These are phyloP conservation scores for Chaenocephalus aceratus DNA, from an alignment of 2,113 vertebrate species.

Conservation along the genomic window DNA sequence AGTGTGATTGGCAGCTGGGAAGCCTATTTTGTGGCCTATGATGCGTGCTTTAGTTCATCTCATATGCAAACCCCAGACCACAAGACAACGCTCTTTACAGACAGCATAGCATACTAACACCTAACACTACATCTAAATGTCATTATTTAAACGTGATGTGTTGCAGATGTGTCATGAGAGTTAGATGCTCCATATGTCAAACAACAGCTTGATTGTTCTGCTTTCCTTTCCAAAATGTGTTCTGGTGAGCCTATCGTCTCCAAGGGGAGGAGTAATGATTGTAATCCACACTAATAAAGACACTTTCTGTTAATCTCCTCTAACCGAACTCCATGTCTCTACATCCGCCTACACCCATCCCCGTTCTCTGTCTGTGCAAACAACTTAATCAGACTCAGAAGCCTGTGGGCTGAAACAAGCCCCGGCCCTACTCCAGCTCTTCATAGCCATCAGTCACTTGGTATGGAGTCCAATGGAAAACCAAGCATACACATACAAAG, in stretches of 20 bases:
- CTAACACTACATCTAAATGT: slow-evolving; percentile 22
- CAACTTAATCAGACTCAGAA: slow-evolving; percentile 74
- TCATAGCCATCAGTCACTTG: slow-evolving; percentile 65
- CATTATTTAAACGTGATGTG: slow-evolving; percentile 11
- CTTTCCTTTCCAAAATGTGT: not conserved
- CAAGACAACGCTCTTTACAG: slow-evolving; percentile 22
- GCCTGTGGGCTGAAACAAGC: slow-evolving; percentile 63
- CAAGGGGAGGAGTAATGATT: slow-evolving; percentile 6
- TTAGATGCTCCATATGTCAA: not conserved
- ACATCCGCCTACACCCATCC: slow-evolving; percentile 52
- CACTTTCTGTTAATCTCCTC: slow-evolving; percentile 37
- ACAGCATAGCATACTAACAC: slow-evolving; percentile 28
- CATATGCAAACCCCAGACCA: slow-evolving; percentile 51
- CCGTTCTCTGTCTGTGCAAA: slow-evolving; percentile 61
- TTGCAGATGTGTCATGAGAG: slow-evolving; percentile 42
- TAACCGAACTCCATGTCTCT: slow-evolving; percentile 34
- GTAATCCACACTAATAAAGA: slow-evolving; percentile 41
- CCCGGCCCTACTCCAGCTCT: slow-evolving; percentile 36
- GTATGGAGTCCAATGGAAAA: slow-evolving; percentile 68
- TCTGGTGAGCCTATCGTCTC: not conserved
- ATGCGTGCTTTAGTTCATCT: slow-evolving; percentile 35
- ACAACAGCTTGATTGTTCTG: slow-evolving; percentile 1
- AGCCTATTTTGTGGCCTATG: slow-evolving; percentile 23
- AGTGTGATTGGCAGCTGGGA: slow-evolving; percentile 47
- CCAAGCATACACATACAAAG: slow-evolving; percentile 46